Conservation (phyloP, 2,888 invertebrate species). For the Adelphocoris suturalis region DNA sequence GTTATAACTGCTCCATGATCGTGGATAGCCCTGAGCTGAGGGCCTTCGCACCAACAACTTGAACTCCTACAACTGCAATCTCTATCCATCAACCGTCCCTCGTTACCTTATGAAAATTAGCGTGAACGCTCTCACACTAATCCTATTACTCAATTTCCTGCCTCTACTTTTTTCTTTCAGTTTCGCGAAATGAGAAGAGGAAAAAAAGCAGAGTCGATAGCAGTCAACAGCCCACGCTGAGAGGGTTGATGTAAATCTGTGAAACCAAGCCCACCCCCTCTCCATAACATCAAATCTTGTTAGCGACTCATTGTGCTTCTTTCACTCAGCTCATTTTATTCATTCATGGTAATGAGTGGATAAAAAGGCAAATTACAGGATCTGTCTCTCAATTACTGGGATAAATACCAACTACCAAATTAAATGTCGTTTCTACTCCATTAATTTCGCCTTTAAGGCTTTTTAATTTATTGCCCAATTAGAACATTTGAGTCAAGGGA, state of each 20-base stretch:
- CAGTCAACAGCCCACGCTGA: not conserved
- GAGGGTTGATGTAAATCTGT: not conserved
- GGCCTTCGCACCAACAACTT: too few relatives aligned
- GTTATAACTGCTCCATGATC: too few relatives aligned
- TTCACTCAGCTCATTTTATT: not conserved
- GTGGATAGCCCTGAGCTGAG: too few relatives aligned
- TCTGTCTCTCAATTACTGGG: not conserved
- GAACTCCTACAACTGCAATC: too few relatives aligned
- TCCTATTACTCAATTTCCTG: not conserved
- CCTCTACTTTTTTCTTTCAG: not conserved
- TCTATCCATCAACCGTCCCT: not conserved
- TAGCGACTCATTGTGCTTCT: not conserved
- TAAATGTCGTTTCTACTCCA: not conserved
- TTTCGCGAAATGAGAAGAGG: not conserved
- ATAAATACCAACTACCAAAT: not conserved
- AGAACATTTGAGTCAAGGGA: too few relatives aligned
- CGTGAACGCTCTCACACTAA: not conserved
- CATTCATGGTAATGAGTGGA: not conserved
- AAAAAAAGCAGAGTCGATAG: not conserved
- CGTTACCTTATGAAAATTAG: not conserved
- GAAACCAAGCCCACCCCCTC: not conserved
- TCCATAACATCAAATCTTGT: not conserved
- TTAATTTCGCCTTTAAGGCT: not conserved
- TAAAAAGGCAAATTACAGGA: not conserved
- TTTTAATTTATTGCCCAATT: not conserved